Evolutionary conservation across 2,113 vertebrate species (phyloP).

Genomic region (Athene cunicularia): DNA sequence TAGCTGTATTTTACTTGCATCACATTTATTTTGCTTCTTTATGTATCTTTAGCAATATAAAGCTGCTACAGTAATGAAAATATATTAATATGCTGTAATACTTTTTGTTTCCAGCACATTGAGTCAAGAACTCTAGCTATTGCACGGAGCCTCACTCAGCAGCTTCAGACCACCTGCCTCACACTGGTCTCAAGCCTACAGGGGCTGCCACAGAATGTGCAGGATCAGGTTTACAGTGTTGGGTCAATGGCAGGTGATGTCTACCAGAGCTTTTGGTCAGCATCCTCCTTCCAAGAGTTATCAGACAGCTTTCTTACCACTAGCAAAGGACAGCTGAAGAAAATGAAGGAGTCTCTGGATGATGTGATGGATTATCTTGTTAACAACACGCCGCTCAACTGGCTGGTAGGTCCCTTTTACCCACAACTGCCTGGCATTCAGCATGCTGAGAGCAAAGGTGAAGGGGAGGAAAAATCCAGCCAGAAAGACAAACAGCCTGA

Average conservation of each 20-base stretch:
- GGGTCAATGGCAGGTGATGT: conserved; percentile 79
- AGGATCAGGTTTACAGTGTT: conserved; percentile 76
- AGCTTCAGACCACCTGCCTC: conserved; percentile 83
- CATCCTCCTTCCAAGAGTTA: conserved; percentile 77
- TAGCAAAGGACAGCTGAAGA: conserved; percentile 84
- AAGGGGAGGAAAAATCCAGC: conserved; percentile 48
- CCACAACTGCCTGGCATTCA: conserved; percentile 65
- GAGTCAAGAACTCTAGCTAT: conserved; percentile 88
- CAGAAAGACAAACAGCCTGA: conserved; percentile 60
- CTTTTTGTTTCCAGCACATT: conserved; percentile 75
- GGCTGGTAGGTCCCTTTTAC: conserved; percentile 85
- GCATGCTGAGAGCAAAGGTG: conserved; percentile 54
- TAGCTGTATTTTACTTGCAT: not conserved
- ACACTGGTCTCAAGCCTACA: conserved; percentile 82
- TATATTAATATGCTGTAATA: not conserved
- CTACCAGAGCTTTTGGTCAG: conserved; percentile 72
- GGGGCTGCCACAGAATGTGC: conserved; percentile 84
- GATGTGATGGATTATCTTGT: conserved; percentile 84
- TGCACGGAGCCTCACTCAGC: conserved; percentile 79
- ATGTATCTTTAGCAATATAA: not conserved
- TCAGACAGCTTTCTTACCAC: conserved; percentile 79
- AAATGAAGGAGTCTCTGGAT: conserved; percentile 76
- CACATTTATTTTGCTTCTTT: not conserved
- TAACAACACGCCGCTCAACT: conserved; percentile 92
- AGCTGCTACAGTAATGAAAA: not conserved